phyloP scores from a whole-genome alignment of 2,797 vertebrate species.

The Oreochromis grahami region DNA sequence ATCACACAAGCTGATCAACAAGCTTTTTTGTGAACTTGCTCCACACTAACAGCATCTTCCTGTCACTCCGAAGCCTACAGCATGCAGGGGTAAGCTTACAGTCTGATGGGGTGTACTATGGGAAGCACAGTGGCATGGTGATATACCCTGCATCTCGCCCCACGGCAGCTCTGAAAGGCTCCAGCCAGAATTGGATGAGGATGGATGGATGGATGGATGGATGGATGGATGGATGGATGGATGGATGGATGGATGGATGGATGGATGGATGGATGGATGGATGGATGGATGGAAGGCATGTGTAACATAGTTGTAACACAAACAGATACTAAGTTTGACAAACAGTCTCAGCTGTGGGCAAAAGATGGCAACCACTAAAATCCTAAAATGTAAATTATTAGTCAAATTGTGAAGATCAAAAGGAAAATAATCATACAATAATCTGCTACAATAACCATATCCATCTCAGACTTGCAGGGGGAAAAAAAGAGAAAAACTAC shows the following conservation, averaged over 20 bases:
- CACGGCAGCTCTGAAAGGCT: background rate
- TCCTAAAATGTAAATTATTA: background rate
- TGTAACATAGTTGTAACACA: background rate
- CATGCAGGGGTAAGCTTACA: background rate
- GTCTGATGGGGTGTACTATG: background rate
- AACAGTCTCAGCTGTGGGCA: background rate
- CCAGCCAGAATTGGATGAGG: background rate
- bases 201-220: background rate
- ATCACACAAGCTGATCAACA: background rate
- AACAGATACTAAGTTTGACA: background rate
- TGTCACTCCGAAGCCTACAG: background rate
- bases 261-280: background rate
- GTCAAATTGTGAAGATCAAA: background rate
- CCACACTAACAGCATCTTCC: background rate
- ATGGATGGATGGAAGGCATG: background rate
- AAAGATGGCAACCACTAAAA: background rate
- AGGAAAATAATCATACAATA: background rate
- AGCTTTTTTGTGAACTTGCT: background rate
- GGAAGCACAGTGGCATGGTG: background rate
- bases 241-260: background rate
- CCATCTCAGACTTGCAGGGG: background rate
- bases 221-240: background rate
- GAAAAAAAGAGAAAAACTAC: background rate
- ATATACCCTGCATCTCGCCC: background rate
- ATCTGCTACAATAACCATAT: background rate